Evolutionary conservation across 2,888 invertebrate species (phyloP), one percentile per base, ranked within the genome.

Genomic region (Hymenopus coronatus): DNA sequence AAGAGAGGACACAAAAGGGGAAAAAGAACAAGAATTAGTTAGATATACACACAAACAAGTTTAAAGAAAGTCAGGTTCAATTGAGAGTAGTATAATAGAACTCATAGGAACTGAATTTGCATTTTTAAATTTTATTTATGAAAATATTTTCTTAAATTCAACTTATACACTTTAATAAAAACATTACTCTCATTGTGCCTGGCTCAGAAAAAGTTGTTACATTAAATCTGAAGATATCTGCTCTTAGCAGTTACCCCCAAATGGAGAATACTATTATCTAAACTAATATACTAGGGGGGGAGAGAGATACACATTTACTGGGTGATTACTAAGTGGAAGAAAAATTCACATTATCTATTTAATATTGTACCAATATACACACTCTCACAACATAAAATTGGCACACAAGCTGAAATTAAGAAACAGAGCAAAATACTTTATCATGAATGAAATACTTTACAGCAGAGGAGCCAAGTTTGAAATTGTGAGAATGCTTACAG

Each of bases 11-110:
- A 87, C 89, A 90, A 89, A 88, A 90, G 88, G 89, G 85, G 89
- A 85, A 89, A 90, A 88, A 88, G 85, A 88, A 89, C 83, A 90
- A n/a, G 40, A 87, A 90, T 89, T 89, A 90, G 89, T 90, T 89
- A 81, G 82, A 88, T 84, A 82, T 83, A 83, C 40, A 89, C 54
- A 88, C 28, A 85, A 86, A 85, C 87, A 82, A 87, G 83, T 83
- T 87, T 85, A 85, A 88, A 28, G 20, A 40, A 28, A 85, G 40
- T n/a, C 40, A 85, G 85, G 12, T n/a, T 12, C 30, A 85, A 85
- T 20, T 70, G 54, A 70, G 54, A 70, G 54, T 15, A 20, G 20
- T 1, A 0, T 70, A 20, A 70, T 6, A 25, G 4, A 20, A 70
- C 20, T 40, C 40, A 70, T 20, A 20, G 20, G 0, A 70, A 2